phyloP scores from a whole-genome alignment of 2,113 vertebrate species.

The Caretta caretta region DNA sequence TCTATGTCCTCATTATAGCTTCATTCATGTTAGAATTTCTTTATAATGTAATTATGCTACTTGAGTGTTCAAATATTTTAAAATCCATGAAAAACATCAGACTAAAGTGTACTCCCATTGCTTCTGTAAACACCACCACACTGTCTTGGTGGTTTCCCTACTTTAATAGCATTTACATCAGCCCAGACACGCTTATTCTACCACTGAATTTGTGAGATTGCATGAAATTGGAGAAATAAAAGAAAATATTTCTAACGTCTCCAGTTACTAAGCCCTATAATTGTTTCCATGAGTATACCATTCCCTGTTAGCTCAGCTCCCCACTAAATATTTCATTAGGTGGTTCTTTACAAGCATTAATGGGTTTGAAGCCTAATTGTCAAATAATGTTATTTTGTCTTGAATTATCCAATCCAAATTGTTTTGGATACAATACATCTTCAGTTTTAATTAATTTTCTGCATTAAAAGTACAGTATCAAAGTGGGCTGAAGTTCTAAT shows the following conservation, averaged over 20 bases:
- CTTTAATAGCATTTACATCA: neutral
- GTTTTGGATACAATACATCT: neutral
- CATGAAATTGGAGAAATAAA: neutral
- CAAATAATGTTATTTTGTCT: neutral
- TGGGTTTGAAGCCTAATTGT: neutral
- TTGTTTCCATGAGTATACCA: neutral
- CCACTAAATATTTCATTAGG: neutral
- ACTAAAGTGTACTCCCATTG: neutral
- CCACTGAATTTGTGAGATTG: neutral
- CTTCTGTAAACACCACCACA: neutral
- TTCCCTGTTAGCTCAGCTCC: neutral
- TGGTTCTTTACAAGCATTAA: neutral
- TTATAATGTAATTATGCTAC: neutral
- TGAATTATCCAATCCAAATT: neutral
- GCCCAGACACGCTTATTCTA: neutral
- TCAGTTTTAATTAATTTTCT: neutral
- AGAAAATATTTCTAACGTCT: neutral
- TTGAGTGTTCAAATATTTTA: neutral
- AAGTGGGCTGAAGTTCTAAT: slow-evolving; percentile 23
- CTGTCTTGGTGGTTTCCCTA: neutral
- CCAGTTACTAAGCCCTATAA: neutral
- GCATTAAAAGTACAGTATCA: neutral
- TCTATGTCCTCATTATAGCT: neutral
- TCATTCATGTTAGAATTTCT: neutral
- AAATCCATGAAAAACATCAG: neutral